Percentiles rank a stretch among this genome's conserved stretches.
These are phyloP conservation scores for Heliangelus exortis DNA, from an alignment of 2,797 vertebrate species.

Conservation along the genomic window DNA sequence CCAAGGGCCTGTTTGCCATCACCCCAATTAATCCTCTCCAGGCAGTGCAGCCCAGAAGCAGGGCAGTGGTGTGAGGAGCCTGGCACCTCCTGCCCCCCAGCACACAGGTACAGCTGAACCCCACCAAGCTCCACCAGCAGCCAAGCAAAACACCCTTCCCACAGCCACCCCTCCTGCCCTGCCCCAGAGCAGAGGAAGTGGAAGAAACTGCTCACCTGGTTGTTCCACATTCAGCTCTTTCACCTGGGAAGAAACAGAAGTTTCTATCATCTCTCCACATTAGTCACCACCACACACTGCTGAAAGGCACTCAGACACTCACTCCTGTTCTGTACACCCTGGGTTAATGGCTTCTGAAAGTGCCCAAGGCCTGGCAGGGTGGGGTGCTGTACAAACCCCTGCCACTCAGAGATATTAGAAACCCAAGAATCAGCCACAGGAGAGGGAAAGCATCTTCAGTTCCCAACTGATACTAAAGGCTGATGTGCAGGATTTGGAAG, in stretches of 20 bases:
- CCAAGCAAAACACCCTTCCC: not conserved
- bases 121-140: not conserved
- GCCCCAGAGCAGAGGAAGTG: not conserved
- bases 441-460: not conserved
- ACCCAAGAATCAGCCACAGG: not conserved
- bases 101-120: not conserved
- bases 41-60: not conserved
- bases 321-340: rapidly evolving
- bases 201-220: constrained; percentile 87
- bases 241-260: constrained; percentile 82
- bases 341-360: not conserved
- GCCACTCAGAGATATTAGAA: not conserved
- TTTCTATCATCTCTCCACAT: not conserved
- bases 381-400: no score
- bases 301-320: not conserved
- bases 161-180: not conserved
- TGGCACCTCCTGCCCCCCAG: not conserved
- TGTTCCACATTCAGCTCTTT: constrained; percentile 95
- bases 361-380: not conserved
- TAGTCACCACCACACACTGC: not conserved
- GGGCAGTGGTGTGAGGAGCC: not conserved
- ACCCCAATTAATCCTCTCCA: not conserved
- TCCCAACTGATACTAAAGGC: not conserved
- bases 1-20: not conserved
- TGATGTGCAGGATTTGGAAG: not conserved